Evolutionary conservation across 2,797 vertebrate genomes (phyloP), one percentile per base, ranked within the genome.

Genomic region (Coccyzus lansbergi): DNA sequence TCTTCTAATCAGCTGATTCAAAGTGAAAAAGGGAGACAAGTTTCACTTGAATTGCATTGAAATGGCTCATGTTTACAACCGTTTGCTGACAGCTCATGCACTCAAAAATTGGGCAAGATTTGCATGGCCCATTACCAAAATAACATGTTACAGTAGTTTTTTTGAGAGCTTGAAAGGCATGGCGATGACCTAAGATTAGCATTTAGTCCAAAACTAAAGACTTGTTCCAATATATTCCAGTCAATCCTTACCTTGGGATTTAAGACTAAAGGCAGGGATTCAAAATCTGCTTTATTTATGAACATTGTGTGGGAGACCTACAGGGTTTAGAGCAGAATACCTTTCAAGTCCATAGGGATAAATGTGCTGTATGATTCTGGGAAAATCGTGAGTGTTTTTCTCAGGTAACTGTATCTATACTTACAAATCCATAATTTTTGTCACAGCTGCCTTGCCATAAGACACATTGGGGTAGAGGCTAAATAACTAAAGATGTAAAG

Each of bases 191-290:
- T 95, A 92, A 96, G 85, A 63, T 55, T 67, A 94, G 52, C 33
- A 33, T 86, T 91, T 88, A 26, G 2, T 93, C 94, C 95, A 97
- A 70, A 88, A n/a, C 46, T 94, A 86, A 86, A 94, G 79, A 60
- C 67, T 70, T 76, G 52, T 91, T 95, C 95, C 94, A 97, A 80
- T 92, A 48, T 96, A 86, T 96, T 97, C 93, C 94, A 95, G 96
- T 96, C 89, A 96, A 77, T 76, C n/a, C 52, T 91, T 93, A 94
- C 86, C 94, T 95, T 94, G 94, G 95, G 93, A 95, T 84, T 96
- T 95, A 78, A 28, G 28, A 88, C 74, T 92, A 84, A 89, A 74
- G 83, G 89, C 92, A 91, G 36, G 36, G 67, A 75, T 92, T 96
- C 93, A 94, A 95, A 91, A 60, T 85, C 44, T 83, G 55, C 21